Base-by-base conservation (phyloP, 2,888 invertebrate genomes). In the Nephrotoma appendiculata region DNA sequence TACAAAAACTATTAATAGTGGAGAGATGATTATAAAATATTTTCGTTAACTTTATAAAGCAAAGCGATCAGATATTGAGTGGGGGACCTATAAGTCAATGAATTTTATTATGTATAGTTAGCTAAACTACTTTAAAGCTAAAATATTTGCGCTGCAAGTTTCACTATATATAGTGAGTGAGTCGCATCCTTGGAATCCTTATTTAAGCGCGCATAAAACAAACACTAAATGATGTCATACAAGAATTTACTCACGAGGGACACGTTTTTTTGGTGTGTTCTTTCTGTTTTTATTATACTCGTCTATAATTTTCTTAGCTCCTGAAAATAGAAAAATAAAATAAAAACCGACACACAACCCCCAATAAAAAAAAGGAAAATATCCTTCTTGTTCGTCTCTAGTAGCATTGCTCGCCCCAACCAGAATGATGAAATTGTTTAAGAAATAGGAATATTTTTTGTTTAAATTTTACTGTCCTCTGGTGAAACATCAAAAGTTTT, bases 381-480 rank as follows among this genome's bases (percentile, higher is more conserved):
- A 31, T 71, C 31, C 31, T 71, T 71, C 71, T 71, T 71, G 31
- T 71, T 52, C 31, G 15, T 52, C 5, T 52, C n/a, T 52, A 15
- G 7, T 15, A 71, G 19, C 71, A 71, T 71, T 71, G 71, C 71
- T 9, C 71, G 31, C 3, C 71, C 11, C 71, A 71, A 71, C 7
- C 71, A 31, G 5, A 71, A 71, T 71, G 71, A 71, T 71, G 71
- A 71, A 71, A 71, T 71, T 71, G 71, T 71, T 71, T 71, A 71
- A 71, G 71, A 71, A 71, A 71, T 71, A 71, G 71, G 31, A 71
- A 71, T 31, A 31, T 71, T 31, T 71, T n/a, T 84, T 84, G n/a
- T 84, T 84, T 43, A 84, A 84, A 41, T 84, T 84, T 84, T 84
- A 84, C 84, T 84, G 84, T 84, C 42, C 84, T 84, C 84, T 84